phyloP scores from a whole-genome alignment of 2,888 invertebrate genomes.

The Periphyllus acericola region DNA sequence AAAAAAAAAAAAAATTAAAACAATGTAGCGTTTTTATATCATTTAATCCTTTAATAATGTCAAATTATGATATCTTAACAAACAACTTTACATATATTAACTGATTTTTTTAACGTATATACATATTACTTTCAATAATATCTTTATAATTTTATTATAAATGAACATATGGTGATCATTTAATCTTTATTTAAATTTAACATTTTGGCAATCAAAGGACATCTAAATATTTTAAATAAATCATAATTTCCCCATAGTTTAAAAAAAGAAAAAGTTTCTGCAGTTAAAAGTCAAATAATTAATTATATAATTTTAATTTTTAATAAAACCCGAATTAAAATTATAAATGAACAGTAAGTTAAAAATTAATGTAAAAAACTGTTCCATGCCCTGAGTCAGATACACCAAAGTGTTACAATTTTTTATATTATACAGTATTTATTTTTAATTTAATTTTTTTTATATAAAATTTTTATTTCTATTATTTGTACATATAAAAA shows the following conservation, averaged over 20 bases:
- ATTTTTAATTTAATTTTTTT: constrained; percentile 28
- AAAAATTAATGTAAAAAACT: constrained; percentile 34
- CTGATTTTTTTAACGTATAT: constrained; percentile 10
- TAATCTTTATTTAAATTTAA: not conserved
- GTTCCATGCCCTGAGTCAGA: constrained; percentile 62
- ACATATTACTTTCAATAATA: constrained; percentile 9
- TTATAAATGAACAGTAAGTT: constrained; percentile 40
- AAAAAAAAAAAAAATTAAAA: constrained; percentile 58
- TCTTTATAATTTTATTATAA: not conserved
- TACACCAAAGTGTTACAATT: constrained; percentile 52
- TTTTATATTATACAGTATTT: constrained; percentile 57
- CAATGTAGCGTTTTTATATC: constrained; percentile 41
- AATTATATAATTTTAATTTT: not conserved
- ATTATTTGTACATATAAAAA: constrained; percentile 17
- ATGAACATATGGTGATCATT: constrained; percentile 27
- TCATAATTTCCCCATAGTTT: not conserved
- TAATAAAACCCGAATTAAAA: not conserved
- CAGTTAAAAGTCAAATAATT: not conserved
- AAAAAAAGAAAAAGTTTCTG: not conserved
- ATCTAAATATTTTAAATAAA: not conserved
- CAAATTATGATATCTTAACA: constrained; percentile 8
- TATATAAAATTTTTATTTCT: constrained; percentile 18
- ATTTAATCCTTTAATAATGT: constrained; percentile 25
- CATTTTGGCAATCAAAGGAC: not conserved
- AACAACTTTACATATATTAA: constrained; percentile 1